Evolutionary conservation across 1,140 invertebrate species (phyloP).

Genomic region (Tenebrio molitor): DNA sequence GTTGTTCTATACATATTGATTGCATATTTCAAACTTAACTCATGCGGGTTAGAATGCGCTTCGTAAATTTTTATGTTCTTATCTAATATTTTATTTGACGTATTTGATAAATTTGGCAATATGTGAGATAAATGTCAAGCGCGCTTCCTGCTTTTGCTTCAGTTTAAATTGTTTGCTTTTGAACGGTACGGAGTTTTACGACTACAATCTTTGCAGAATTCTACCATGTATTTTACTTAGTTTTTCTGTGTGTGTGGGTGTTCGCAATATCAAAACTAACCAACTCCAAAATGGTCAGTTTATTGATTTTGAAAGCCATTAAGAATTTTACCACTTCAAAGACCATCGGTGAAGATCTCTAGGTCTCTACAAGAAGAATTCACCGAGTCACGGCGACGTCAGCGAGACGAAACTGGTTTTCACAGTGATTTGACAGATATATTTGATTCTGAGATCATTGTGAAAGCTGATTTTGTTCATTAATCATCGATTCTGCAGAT

Average conservation of each 20-base stretch:
- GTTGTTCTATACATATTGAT: too few species aligned
- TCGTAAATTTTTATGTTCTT: not conserved
- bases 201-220: too few species aligned
- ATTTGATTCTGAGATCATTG: constrained; percentile 92
- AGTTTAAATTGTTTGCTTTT: not conserved
- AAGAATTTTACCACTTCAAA: not conserved
- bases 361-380: constrained; percentile 51
- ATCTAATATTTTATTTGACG: constrained; percentile 7
- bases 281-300: too few species aligned
- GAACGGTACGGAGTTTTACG: too few species aligned
- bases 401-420: constrained; percentile 87
- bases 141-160: constrained; percentile 1
- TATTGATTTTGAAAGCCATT: not conserved
- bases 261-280: too few species aligned
- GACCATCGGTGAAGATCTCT: constrained; percentile 45
- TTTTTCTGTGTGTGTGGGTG: too few species aligned
- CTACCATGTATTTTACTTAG: too few species aligned
- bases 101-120: constrained; percentile 28
- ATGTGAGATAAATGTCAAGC: constrained; percentile 3
- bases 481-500: constrained; percentile 40
- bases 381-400: constrained; percentile 53
- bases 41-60: too few species aligned
- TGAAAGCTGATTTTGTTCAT: constrained; percentile 92
- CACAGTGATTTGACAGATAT: constrained; percentile 92
- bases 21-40: too few species aligned